Evolutionary conservation across 2,113 vertebrate species (phyloP), one percentile per base, ranked within the genome.

Genomic region (Lonchura striata): DNA sequence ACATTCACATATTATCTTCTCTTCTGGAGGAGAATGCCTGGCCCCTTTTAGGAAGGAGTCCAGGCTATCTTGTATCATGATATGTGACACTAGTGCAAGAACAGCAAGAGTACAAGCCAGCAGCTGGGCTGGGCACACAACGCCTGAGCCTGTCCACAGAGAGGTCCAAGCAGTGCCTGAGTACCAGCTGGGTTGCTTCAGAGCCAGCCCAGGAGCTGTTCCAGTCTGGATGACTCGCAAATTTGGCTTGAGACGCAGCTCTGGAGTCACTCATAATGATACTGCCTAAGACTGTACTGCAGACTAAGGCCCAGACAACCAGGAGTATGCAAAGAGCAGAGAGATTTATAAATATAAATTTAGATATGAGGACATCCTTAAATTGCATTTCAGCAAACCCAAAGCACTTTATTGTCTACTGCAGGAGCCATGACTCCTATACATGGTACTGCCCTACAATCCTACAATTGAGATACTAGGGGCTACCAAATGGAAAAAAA

Each of bases 61-160:
- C 82, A 90, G 72, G 71, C 86, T 84, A 83, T 92, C 76, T 41
- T 23, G 12, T 66, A 60, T 70, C 68, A 59, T 0, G 5, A 44
- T 35, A 93, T 1, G 4, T 86, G 92, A 88, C 44, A 24, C 41
- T 23, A 53, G 31, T 10, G 74, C 49, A 82, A 72, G 54, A 49
- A 69, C 4, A 81, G 64, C 69, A 47, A 13, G 50, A 49, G 30
- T 4, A 54, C 16, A n/a, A 77, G 68, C 69, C 83, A 95, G 91
- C 95, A 94, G 95, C 92, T 94, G 95, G 64, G 56, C 69, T 78
- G 86, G 96, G 92, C 88, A 83, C 72, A 77, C 39, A 86, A 23
- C 7, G 56, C 76, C 92, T 70, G 21, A 83, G 91, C 68, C 60
- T 81, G 71, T 59, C 35, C 71, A 50, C 82, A 69, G 28, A 75